phyloP scores from a whole-genome alignment of 2,113 vertebrate genomes.

The Perccottus glenii region DNA sequence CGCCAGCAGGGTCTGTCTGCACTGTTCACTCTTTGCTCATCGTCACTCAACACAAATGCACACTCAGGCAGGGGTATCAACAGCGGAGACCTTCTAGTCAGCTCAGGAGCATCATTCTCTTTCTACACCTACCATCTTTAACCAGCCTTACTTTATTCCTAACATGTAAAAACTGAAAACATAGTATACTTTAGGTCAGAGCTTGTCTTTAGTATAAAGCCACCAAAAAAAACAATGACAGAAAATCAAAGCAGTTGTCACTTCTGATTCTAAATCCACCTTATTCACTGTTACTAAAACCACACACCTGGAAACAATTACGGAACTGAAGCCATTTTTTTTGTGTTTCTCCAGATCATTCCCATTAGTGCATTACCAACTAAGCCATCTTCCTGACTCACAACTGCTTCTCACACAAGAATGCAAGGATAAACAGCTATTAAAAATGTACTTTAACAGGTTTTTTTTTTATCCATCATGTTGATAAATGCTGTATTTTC shows the following conservation, averaged over 20 bases:
- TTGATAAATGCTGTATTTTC: conserved; percentile 37
- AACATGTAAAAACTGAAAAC: conserved; percentile 3
- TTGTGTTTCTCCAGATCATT: conserved; percentile 4
- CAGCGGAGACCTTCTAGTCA: conserved; percentile 20
- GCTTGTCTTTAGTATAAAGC: background rate
- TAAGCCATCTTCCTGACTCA: conserved; percentile 12
- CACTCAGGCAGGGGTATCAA: background rate
- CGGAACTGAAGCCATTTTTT: conserved; percentile 1
- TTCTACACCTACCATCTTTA: conserved; percentile 11
- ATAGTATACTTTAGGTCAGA: background rate
- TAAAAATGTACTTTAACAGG: background rate
- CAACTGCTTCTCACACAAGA: conserved; percentile 21
- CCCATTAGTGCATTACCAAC: conserved; percentile 7
- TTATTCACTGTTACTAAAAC: conserved; percentile 39
- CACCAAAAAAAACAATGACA: conserved; percentile 39
- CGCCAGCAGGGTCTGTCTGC: conserved; percentile 43
- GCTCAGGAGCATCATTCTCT: conserved; percentile 8
- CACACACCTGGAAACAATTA: conserved; percentile 3
- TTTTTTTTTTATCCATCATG: too few species aligned
- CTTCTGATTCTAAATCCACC: conserved; percentile 29
- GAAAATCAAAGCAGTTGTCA: conserved; percentile 60
- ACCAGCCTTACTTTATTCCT: background rate
- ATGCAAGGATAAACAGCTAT: conserved; percentile 7
- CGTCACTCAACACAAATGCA: conserved; percentile 51
- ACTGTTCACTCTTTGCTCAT: conserved; percentile 33